A percentile compares a stretch with the other conserved stretches of the same genome.
These are phyloP conservation scores for Neopipo cinnamomea DNA, from an alignment of 2,113 vertebrate genomes.

Conservation along the genomic window DNA sequence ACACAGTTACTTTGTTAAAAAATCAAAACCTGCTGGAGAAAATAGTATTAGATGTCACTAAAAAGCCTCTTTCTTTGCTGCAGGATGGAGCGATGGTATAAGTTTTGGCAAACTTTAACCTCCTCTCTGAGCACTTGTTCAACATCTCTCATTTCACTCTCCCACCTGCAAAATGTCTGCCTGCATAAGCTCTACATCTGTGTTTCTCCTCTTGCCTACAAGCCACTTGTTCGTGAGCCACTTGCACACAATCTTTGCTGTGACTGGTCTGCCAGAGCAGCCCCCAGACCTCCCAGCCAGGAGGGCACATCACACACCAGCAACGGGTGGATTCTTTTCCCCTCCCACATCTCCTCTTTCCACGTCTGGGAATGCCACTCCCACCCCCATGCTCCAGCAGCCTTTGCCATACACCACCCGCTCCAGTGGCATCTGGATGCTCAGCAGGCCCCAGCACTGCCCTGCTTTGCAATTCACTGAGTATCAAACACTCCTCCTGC, in stretches of 20 bases:
- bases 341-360: background rate
- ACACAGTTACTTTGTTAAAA: background rate
- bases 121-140: background rate
- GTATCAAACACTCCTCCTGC: background rate
- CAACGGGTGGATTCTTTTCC: background rate
- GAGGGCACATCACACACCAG: background rate
- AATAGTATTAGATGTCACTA: background rate
- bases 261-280: background rate
- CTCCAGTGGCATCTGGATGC: background rate
- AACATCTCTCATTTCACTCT: background rate
- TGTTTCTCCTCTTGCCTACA: background rate
- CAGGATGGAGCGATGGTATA: background rate
- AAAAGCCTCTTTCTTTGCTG: background rate
- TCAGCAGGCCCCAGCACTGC: background rate
- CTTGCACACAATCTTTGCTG: no score
- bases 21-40: background rate
- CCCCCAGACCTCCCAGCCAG: background rate
- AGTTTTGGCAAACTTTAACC: background rate
- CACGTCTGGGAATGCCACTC: accelerated
- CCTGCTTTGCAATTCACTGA: background rate
- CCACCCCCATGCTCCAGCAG: background rate
- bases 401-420: accelerated
- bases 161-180: background rate
- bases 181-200: background rate
- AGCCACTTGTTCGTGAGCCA: background rate